These are phyloP conservation scores for Porites evermanni DNA, from an alignment of 92 coral and sea anemone species.

Conservation along the genomic window DNA sequence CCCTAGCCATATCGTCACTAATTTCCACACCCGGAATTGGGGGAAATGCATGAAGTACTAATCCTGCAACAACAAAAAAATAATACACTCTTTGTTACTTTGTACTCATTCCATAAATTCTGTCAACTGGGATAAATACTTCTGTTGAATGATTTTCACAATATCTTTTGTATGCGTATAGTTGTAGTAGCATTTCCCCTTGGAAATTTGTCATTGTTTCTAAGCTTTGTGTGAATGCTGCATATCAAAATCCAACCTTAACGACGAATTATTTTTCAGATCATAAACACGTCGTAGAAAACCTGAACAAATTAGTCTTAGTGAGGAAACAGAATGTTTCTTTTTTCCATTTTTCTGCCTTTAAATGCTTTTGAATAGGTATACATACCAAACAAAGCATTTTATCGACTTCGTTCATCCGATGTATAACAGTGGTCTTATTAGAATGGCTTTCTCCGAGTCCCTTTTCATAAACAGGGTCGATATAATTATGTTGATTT, in stretches of 20 bases:
- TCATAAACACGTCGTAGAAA: no score
- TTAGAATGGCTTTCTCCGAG: neutral
- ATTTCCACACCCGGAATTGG: neutral
- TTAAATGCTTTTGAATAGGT: no score
- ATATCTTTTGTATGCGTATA: neutral
- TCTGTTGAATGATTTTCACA: neutral
- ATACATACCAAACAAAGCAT: no score
- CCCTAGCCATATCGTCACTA: conserved; percentile 9
- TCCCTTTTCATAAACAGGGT: neutral
- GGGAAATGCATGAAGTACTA: conserved; percentile 19
- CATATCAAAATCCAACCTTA: no score
- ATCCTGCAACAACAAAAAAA: conserved; percentile 8
- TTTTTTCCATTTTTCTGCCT: no score
- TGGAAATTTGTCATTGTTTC: neutral
- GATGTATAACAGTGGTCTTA: neutral
- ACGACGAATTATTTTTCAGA: no score
- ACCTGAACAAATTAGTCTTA: no score
- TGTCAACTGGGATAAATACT: conserved; percentile 3
- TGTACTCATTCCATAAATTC: neutral
- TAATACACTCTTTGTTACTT: neutral
- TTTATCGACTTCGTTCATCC: no score
- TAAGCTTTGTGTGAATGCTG: no score
- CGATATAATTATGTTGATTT: neutral
- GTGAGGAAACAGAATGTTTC: no score
- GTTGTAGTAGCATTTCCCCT: neutral